These are phyloP conservation scores for Aradus depressus DNA, from an alignment of 2,888 invertebrate genomes.

Conservation along the genomic window DNA sequence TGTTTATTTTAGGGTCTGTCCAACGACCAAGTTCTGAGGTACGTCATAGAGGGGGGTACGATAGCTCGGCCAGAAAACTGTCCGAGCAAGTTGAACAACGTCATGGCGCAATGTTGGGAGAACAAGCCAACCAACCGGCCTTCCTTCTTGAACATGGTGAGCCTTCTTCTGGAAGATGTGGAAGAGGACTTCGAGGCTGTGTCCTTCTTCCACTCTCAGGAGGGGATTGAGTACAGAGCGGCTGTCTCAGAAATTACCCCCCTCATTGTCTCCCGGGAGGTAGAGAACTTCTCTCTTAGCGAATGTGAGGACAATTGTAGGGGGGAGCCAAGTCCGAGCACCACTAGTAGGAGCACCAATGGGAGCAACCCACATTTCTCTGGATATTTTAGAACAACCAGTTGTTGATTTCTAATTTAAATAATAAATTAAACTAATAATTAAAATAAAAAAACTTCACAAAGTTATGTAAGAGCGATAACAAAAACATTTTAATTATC, in stretches of 20 bases:
- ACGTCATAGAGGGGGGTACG: conserved; percentile 80
- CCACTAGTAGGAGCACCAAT: conserved; percentile 32
- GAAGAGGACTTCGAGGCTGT: conserved; percentile 44
- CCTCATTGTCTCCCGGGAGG: conserved; percentile 31
- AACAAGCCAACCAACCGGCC: conserved; percentile 70
- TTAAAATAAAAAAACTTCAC: no score
- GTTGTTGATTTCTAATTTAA: no score
- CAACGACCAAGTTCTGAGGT: conserved; percentile 85
- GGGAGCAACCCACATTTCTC: no score
- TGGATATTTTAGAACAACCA: no score
- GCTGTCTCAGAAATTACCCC: conserved; percentile 32
- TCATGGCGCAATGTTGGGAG: conserved; percentile 91
- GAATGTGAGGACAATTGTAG: conserved; percentile 29
- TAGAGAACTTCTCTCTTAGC: conserved; percentile 34
- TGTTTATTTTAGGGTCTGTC: conserved; percentile 53
- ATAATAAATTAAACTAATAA: no score
- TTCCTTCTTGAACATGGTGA: conserved; percentile 70
- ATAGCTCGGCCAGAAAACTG: conserved; percentile 95
- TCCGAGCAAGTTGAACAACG: conserved; percentile 75
- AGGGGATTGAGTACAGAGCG: conserved; percentile 40
- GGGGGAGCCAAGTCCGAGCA: conserved; percentile 27
- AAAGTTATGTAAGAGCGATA: no score
- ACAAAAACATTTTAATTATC: no score
- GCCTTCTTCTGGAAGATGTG: conserved; percentile 56
- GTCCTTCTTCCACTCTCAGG: conserved; percentile 52